Evolutionary conservation across 2,888 invertebrate species (phyloP), one percentile per base, ranked within the genome.

Genomic region (Seladonia tumulorum): DNA sequence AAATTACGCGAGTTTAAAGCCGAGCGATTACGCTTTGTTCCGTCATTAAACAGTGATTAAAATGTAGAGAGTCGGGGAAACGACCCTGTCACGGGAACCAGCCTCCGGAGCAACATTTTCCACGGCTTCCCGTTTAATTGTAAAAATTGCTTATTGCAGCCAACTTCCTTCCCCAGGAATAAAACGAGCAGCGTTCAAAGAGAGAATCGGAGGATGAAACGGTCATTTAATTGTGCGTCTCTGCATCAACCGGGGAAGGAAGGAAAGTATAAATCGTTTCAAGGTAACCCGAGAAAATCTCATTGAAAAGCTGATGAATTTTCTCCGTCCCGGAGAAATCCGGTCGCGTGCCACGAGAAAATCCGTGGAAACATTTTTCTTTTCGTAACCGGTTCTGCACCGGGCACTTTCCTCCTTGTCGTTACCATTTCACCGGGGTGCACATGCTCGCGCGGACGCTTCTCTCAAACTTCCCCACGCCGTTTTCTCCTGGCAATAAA

Each of bases 341-440:
- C 22, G 76, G n/a, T 76, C 63, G 76, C 76, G 71, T 74, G 81
- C 72, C 47, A 49, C 85, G 79, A 81, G 88, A 87, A 87, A 83
- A 87, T 76, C 72, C 22, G 16, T 73, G 53, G 16, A 60, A 70
- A 66, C 76, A 78, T 87, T 66, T 85, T 82, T 76, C 81, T 45
- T 72, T 75, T 57, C 60, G 72, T 35, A 87, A 88, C 83, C 79
- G 79, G 87, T 88, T 87, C 73, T 53, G 22, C n/a, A n/a, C 80
- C 74, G 77, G 82, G 87, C 83, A 85, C 85, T 88, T 87, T 87
- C 86, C 83, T 79, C 68, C 82, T 76, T 76, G 72, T 71, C 72
- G 80, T 76, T 81, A 47, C 47, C 76, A 57, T 79, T 79, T 39
- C 71, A 70, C 60, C 39, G 25, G 60, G 76, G 70, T 73, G 68